Conservation (phyloP, 1,140 invertebrate species). For the Pseudomyrmex cubaensis region DNA sequence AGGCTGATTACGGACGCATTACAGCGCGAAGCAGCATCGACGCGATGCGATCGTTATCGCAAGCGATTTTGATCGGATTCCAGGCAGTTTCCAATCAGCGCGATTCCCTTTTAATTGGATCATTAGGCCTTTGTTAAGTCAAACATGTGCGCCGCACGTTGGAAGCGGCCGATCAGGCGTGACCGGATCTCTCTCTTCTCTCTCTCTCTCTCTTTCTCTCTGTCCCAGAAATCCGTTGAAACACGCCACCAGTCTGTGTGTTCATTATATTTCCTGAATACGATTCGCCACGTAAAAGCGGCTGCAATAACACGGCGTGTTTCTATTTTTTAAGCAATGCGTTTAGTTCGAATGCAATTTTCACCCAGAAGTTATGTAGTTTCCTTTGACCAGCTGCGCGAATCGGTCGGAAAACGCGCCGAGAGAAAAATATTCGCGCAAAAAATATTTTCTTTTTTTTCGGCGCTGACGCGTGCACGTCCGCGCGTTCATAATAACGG, state of each 20-base stretch:
- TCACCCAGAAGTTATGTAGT: slow-evolving; percentile 45
- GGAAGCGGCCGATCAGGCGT: slow-evolving; percentile 29
- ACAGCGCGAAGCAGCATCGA: slow-evolving; percentile 29
- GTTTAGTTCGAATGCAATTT: slow-evolving; percentile 23
- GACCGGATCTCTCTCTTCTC: not conserved
- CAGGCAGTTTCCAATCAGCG: slow-evolving; percentile 63
- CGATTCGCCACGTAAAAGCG: not conserved
- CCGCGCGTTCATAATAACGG: not conserved
- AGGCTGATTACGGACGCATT: slow-evolving; percentile 38
- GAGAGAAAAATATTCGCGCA: slow-evolving; percentile 24
- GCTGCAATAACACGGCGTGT: not conserved
- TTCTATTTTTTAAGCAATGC: slow-evolving; percentile 16
- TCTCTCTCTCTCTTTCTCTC: too few species aligned
- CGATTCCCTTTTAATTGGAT: slow-evolving; percentile 80
- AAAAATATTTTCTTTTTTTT: slow-evolving; percentile 27
- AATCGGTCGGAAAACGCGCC: slow-evolving; percentile 54
- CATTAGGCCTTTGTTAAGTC: slow-evolving; percentile 76
- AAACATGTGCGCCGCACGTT: slow-evolving; percentile 54
- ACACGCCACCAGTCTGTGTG: not conserved
- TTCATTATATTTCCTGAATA: not conserved
- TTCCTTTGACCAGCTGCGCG: slow-evolving; percentile 51
- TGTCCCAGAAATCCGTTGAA: not conserved
- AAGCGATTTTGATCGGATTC: slow-evolving; percentile 64
- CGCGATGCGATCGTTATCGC: slow-evolving; percentile 25
- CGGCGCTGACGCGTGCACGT: not conserved